phyloP scores from a whole-genome alignment of 2,888 invertebrate genomes.

The Urechis unicinctus region DNA sequence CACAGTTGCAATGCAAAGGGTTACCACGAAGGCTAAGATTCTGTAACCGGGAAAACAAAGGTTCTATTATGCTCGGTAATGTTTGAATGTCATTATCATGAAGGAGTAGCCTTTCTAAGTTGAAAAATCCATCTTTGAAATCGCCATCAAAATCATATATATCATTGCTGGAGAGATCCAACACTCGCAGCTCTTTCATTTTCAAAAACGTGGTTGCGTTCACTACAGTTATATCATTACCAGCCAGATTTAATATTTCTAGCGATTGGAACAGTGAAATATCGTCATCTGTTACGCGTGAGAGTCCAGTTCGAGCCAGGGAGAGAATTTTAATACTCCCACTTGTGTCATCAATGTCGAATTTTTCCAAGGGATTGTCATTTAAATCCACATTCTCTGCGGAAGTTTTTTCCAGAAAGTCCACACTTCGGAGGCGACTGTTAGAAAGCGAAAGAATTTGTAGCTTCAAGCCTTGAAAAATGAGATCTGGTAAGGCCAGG shows the following conservation, averaged over 20 bases:
- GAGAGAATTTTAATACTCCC: constrained; percentile 11
- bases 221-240: constrained; percentile 14
- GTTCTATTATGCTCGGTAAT: constrained; percentile 11
- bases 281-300: constrained; percentile 7
- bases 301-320: constrained; percentile 11
- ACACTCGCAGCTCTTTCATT: constrained; percentile 4
- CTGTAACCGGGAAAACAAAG: constrained; percentile 13
- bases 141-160: constrained; percentile 12
- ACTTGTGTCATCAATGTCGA: constrained; percentile 11
- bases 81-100: constrained; percentile 18
- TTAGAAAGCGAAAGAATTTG: constrained; percentile 10
- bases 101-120: constrained; percentile 11
- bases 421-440: constrained; percentile 14
- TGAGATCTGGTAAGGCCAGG: constrained; percentile 11
- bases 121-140: constrained; percentile 5
- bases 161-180: constrained; percentile 18
- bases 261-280: constrained; percentile 11
- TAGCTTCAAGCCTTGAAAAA: constrained; percentile 17
- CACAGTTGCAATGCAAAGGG: constrained; percentile 25
- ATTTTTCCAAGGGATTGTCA: constrained; percentile 17
- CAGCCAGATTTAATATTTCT: constrained; percentile 16
- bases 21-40: constrained; percentile 17
- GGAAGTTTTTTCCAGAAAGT: constrained; percentile 13
- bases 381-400: constrained; percentile 15
- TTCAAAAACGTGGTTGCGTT: constrained; percentile 11